Base-by-base conservation (phyloP, 2,797 vertebrate species). In the Rhabdomys pumilio region DNA sequence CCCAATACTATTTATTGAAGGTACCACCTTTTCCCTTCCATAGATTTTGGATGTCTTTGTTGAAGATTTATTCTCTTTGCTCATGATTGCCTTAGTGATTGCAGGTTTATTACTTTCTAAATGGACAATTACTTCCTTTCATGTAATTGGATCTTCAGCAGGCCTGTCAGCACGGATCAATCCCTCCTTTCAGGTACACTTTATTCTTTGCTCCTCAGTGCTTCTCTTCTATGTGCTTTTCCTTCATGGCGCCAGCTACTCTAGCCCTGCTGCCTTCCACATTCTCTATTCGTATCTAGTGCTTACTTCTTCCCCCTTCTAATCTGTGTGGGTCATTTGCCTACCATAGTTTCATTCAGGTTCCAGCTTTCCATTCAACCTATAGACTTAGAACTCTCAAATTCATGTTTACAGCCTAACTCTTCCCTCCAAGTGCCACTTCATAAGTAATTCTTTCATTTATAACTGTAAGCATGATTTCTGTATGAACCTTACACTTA, bases 31-130 rank as follows among this genome's bases (percentile, higher is more conserved):
- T 79, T 61, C 50, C 13, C 34, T 34, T 19, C 44, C 44, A 17
- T 29, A 13, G 9, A 12, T 63, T 72, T 53, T 63, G 34, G 34
- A 31, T 72, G 57, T 53, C 81, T 72, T 94, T 50, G 75, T 79
- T 13, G 53, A 85, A 63, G 34, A 44, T 86, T 87, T 91, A 69
- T 63, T 73, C 44, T 63, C 55, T 63, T 63, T 79, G 38, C 29
- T 53, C 6, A 24, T 13, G 19, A 72, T 38, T 80, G 19, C 26
- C 59, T 91, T 87, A 17, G 34, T 7, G 31, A n/a, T 91, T 72
- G 41, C 38, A 34, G 24, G 63, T 38, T 19, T 90, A 31, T 77
- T 94, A 91, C 47, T 47, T 88, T 72, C 76, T 92, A 61, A 91
- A 55, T 34, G 61, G 55, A 85, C 3, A 77, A 11, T 89, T 84